Conservation (phyloP, 1,140 invertebrate genomes). For the Belonocnema kinseyi region DNA sequence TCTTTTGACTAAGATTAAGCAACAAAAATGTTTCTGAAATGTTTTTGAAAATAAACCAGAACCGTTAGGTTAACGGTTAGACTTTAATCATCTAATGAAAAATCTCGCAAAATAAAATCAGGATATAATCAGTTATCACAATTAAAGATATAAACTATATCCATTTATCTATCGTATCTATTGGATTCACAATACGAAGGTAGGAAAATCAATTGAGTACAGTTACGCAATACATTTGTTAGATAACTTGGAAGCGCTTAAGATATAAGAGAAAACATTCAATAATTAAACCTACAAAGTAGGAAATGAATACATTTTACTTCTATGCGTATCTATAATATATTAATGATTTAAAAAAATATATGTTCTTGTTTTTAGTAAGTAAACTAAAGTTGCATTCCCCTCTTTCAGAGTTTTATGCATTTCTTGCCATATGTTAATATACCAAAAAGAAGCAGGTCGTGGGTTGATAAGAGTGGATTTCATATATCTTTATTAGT, state of each 20-base stretch:
- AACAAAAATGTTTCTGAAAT: not conserved
- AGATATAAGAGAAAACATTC: not conserved
- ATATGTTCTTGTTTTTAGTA: too few relatives aligned
- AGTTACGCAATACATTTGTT: not conserved
- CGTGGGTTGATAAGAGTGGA: too few relatives aligned
- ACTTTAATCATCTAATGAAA: conserved; percentile 1
- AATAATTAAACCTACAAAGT: not conserved
- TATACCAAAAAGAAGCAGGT: too few relatives aligned
- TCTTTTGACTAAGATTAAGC: not conserved
- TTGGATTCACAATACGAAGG: not conserved
- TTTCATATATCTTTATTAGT: not conserved
- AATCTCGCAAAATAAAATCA: conserved; percentile 2
- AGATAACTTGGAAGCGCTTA: not conserved
- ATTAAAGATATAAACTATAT: not conserved
- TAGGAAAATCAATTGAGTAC: conserved; percentile 8
- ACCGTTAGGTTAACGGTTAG: conserved; percentile 9
- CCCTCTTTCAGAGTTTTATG: too few relatives aligned
- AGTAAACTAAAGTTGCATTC: too few relatives aligned
- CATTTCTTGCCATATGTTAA: too few relatives aligned
- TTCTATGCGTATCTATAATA: too few relatives aligned
- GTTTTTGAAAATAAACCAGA: not conserved
- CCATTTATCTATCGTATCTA: not conserved
- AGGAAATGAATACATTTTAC: too few relatives aligned
- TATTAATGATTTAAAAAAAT: too few relatives aligned
- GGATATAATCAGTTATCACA: conserved; percentile 13